A percentile compares a stretch with the other conserved stretches of the same genome.
These are phyloP conservation scores for Microtus richardsoni DNA, from an alignment of 2,113 vertebrate species.

Conservation along the genomic window DNA sequence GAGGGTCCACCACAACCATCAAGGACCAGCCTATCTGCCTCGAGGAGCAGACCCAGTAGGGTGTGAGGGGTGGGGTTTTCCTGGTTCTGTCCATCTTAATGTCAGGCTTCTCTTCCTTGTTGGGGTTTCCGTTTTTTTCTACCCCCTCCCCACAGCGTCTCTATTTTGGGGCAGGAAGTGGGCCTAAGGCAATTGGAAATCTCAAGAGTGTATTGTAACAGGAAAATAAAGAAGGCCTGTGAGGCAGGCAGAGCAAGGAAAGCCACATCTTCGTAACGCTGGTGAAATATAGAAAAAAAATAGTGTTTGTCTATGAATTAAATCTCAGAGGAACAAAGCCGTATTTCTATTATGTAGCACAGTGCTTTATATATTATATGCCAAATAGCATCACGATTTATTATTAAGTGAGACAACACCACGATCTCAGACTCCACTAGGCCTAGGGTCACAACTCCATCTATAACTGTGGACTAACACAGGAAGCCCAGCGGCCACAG, in stretches of 20 bases:
- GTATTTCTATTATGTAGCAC: neutral
- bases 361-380: neutral
- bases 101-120: neutral
- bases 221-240: neutral
- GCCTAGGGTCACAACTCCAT: neutral
- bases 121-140: neutral
- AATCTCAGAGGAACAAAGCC: constrained; percentile 21
- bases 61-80: neutral
- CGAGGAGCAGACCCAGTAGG: neutral
- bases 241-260: neutral
- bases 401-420: constrained; percentile 10
- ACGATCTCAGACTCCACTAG: neutral
- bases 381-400: neutral
- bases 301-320: neutral
- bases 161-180: neutral
- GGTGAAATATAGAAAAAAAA: neutral
- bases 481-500: neutral
- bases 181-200: constrained; percentile 36
- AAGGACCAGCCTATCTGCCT: neutral
- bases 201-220: neutral
- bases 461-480: neutral
- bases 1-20: neutral
- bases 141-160: neutral
- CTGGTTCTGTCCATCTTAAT: neutral
- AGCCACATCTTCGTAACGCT: neutral